A percentile compares a stretch with the other conserved stretches of the same genome.
Evolutionary conservation across 2,888 invertebrate genomes (phyloP).

Genomic region (Leptinotarsa peninsularis): DNA sequence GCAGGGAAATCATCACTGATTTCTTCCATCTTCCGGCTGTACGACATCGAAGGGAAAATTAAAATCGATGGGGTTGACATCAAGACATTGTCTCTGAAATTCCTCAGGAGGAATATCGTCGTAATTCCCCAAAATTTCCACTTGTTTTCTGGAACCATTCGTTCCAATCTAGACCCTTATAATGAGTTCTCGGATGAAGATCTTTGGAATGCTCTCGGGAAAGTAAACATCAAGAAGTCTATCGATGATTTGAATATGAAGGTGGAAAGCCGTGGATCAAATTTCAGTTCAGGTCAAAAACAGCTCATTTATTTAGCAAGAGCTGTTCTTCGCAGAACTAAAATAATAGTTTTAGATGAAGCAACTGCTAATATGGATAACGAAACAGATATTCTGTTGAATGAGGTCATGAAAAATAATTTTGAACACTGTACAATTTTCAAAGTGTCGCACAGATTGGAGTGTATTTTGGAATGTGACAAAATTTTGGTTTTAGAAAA

Average conservation of each 20-base stretch:
- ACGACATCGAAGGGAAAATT: constrained; percentile 81
- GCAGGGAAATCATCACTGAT: constrained; percentile 85
- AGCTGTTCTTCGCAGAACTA: constrained; percentile 67
- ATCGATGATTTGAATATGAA: constrained; percentile 71
- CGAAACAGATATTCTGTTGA: constrained; percentile 67
- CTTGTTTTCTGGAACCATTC: constrained; percentile 85
- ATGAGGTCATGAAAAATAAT: constrained; percentile 68
- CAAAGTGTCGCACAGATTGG: constrained; percentile 62
- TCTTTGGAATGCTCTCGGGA: constrained; percentile 85
- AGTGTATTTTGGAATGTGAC: constrained; percentile 70
- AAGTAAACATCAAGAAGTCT: constrained; percentile 74
- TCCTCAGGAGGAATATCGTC: constrained; percentile 79
- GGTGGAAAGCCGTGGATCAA: constrained; percentile 40
- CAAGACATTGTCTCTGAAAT: constrained; percentile 75
- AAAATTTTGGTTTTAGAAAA: constrained; percentile 68
- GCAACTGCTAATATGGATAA: constrained; percentile 70
- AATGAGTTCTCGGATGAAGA: constrained; percentile 80
- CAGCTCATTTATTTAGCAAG: constrained; percentile 70
- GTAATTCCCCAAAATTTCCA: constrained; percentile 89
- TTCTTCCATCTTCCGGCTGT: constrained; percentile 82
- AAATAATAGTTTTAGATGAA: constrained; percentile 69
- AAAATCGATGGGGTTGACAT: constrained; percentile 83
- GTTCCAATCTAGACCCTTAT: constrained; percentile 90
- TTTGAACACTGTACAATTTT: constrained; percentile 70
- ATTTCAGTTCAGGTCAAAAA: constrained; percentile 70